These are phyloP conservation scores for Papilio demoleus DNA, from an alignment of 2,888 invertebrate species.

Conservation along the genomic window DNA sequence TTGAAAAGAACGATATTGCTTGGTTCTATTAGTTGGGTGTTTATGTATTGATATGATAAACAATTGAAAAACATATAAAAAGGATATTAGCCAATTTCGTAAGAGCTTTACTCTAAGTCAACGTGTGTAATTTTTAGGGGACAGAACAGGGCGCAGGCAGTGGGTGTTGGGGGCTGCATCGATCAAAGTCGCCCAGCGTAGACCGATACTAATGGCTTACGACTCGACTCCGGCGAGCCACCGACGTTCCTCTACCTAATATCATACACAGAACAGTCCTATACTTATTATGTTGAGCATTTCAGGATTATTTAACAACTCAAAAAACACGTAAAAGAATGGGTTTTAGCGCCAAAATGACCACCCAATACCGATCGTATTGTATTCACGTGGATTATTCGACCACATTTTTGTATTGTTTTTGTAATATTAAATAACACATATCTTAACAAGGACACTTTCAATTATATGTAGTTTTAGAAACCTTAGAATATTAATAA, in stretches of 20 bases:
- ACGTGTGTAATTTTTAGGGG: slow-evolving; percentile 39
- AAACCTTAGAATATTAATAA: too few species aligned
- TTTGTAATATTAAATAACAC: too few species aligned
- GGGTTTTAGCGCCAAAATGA: too few species aligned
- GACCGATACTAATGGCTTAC: slow-evolving; percentile 67
- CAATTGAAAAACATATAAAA: slow-evolving; percentile 26
- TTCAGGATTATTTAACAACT: not conserved
- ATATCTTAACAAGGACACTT: too few species aligned
- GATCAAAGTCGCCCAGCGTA: slow-evolving; percentile 65
- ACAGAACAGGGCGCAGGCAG: slow-evolving; percentile 49
- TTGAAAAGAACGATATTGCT: not conserved
- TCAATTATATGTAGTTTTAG: too few species aligned
- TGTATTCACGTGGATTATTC: too few species aligned
- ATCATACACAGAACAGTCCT: slow-evolving; percentile 19
- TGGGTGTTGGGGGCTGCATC: slow-evolving; percentile 58
- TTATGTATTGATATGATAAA: not conserved
- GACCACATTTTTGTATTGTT: too few species aligned
- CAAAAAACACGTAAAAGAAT: too few species aligned
- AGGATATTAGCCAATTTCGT: slow-evolving; percentile 41
- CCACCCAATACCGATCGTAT: too few species aligned
- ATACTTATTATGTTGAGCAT: not conserved
- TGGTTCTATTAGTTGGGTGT: not conserved
- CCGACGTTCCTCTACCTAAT: slow-evolving; percentile 18
- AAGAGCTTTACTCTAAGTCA: slow-evolving; percentile 21
- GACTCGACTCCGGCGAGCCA: slow-evolving; percentile 52